Evolutionary conservation across 2,888 invertebrate species (phyloP).

Genomic region (Limenitis camilla): DNA sequence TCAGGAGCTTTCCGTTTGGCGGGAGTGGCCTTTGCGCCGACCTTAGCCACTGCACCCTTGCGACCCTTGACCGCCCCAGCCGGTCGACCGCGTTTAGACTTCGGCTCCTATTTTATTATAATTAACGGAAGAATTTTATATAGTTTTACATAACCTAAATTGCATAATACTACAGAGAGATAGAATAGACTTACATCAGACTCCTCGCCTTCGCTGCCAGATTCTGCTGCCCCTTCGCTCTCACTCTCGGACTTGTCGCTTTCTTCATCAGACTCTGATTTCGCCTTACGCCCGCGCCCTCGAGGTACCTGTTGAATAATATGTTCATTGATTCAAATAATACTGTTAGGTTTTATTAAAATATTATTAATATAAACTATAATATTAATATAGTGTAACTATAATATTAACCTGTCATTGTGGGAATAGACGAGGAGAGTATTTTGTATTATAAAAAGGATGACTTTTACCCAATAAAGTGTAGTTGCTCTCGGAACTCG

Average conservation of each 20-base stretch:
- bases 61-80: slow-evolving; percentile 46
- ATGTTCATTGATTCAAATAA: no score
- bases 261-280: slow-evolving; percentile 68
- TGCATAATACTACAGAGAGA: no score
- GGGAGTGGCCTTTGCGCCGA: slow-evolving; percentile 58
- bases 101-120: slow-evolving; percentile 51
- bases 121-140: not conserved
- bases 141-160: no score
- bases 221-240: slow-evolving; percentile 60
- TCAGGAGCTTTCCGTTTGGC: slow-evolving; percentile 69
- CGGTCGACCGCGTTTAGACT: slow-evolving; percentile 62
- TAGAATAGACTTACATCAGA: slow-evolving; percentile 60
- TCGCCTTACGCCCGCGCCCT: slow-evolving; percentile 55
- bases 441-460: no score
- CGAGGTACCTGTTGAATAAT: slow-evolving; percentile 25
- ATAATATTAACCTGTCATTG: no score
- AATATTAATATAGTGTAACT: no score
- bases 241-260: slow-evolving; percentile 70
- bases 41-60: slow-evolving; percentile 54
- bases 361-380: not conserved
- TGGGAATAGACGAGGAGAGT: no score
- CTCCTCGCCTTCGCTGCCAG: slow-evolving; percentile 65
- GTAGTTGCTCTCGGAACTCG: no score
- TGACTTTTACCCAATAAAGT: no score
- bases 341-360: not conserved